phyloP scores from a whole-genome alignment of 2,888 invertebrate species.

The Seira musarum region DNA sequence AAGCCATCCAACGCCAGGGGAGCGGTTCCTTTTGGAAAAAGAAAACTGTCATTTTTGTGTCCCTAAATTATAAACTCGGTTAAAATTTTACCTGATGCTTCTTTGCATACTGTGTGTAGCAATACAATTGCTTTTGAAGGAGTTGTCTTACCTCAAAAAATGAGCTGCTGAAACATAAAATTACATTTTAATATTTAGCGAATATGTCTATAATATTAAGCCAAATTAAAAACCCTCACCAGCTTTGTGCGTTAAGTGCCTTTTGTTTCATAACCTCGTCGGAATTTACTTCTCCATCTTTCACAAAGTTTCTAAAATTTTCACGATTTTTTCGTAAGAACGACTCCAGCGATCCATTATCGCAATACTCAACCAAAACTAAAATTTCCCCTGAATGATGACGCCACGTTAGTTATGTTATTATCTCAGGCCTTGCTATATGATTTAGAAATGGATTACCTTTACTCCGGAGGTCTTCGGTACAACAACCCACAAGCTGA shows the following conservation, averaged over 20 bases:
- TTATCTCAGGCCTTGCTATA: background rate
- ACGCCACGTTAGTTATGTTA: too few relatives aligned
- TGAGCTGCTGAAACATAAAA: too few relatives aligned
- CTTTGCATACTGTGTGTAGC: conserved; percentile 40
- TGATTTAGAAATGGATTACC: conserved; percentile 12
- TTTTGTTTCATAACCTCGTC: too few relatives aligned
- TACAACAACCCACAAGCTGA: conserved; percentile 46
- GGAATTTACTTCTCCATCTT: too few relatives aligned
- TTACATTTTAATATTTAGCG: too few relatives aligned
- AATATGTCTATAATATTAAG: too few relatives aligned
- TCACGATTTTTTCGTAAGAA: conserved; percentile 33
- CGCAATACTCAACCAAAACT: conserved; percentile 33
- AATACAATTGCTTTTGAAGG: conserved; percentile 23
- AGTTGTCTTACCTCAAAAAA: background rate
- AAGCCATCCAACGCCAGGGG: conserved; percentile 39
- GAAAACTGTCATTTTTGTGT: too few relatives aligned
- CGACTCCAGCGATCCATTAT: conserved; percentile 28
- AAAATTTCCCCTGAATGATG: conserved; percentile 32
- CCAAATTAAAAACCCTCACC: too few relatives aligned
- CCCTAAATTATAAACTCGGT: too few relatives aligned
- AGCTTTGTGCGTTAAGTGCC: too few relatives aligned
- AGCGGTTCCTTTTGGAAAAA: conserved; percentile 20
- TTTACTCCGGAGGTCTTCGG: conserved; percentile 36
- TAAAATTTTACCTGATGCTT: conserved; percentile 30
- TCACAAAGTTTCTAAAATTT: conserved; percentile 24